These are phyloP conservation scores for Watsonalla binaria DNA, from an alignment of 2,888 invertebrate species.

Conservation along the genomic window DNA sequence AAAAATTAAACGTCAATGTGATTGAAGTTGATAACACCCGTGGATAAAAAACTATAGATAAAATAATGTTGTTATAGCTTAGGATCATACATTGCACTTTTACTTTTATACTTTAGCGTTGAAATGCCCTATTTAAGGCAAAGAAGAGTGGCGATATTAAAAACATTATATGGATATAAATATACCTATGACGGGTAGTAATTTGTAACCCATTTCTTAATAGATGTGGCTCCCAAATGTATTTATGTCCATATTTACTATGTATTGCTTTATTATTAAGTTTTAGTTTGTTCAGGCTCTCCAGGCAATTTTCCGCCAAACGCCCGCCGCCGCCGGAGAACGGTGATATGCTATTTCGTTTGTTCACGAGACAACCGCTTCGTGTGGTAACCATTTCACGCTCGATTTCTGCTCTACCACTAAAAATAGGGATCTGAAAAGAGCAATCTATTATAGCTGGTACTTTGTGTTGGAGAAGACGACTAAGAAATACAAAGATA, in stretches of 20 bases:
- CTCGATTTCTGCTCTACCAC: conserved; percentile 66
- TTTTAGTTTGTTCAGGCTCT: conserved; percentile 28
- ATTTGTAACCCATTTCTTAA: too few relatives aligned
- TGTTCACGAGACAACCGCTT: conserved; percentile 68
- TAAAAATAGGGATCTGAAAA: conserved; percentile 54
- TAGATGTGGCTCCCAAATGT: not conserved
- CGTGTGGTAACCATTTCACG: conserved; percentile 73
- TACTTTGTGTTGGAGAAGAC: conserved; percentile 19
- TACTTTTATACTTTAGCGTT: too few relatives aligned
- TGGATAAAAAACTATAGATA: not conserved
- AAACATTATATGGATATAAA: too few relatives aligned
- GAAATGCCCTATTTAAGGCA: too few relatives aligned
- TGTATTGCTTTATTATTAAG: conserved; percentile 33
- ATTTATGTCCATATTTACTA: not conserved
- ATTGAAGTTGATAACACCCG: too few relatives aligned
- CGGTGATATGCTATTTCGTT: conserved; percentile 56
- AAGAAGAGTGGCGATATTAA: too few relatives aligned
- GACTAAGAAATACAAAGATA: conserved; percentile 21
- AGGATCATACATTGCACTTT: not conserved
- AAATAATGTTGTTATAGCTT: not conserved
- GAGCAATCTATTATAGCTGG: conserved; percentile 32
- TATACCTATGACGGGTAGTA: too few relatives aligned
- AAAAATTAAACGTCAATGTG: too few relatives aligned
- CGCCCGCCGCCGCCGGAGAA: conserved; percentile 46
- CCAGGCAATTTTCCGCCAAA: conserved; percentile 70